Percentiles rank a stretch among this genome's conserved stretches.
Conservation (phyloP, 2,797 vertebrate genomes). For the Sus cebifrons region DNA sequence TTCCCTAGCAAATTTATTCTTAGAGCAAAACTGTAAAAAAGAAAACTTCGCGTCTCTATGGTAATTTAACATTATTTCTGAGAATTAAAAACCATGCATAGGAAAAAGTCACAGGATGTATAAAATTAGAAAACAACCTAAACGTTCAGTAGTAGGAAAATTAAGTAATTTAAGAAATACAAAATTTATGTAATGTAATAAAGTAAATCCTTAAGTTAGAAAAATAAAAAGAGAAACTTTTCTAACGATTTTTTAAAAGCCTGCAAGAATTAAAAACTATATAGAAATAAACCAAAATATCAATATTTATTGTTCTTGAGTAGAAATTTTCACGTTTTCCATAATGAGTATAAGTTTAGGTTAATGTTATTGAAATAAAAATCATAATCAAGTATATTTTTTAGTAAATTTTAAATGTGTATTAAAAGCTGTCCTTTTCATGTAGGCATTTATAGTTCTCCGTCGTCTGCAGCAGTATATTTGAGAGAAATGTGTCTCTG, state of each 20-base stretch:
- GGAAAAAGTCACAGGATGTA: background rate
- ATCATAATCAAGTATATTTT: constrained; percentile 23
- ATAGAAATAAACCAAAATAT: constrained; percentile 24
- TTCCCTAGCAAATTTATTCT: background rate
- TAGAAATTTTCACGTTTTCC: constrained; percentile 48
- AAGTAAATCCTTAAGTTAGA: constrained; percentile 12
- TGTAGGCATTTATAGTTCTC: background rate
- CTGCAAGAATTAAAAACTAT: constrained; percentile 42
- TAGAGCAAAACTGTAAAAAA: constrained; percentile 3
- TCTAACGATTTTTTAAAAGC: constrained; percentile 38
- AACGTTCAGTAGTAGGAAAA: constrained; percentile 16
- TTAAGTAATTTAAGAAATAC: constrained; percentile 29
- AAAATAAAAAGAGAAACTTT: constrained; percentile 17
- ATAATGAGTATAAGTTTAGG: background rate
- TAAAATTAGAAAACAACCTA: background rate
- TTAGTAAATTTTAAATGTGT: constrained; percentile 46
- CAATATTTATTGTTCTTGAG: constrained; percentile 40
- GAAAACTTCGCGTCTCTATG: constrained; percentile 19
- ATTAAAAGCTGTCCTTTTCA: background rate
- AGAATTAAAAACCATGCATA: background rate
- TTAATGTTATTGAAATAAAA: constrained; percentile 54
- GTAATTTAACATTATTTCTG: constrained; percentile 48
- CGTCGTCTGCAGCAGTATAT: background rate
- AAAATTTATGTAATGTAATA: constrained; percentile 14
- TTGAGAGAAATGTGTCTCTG: background rate